A percentile compares a stretch with the other conserved stretches of the same genome.
These are phyloP conservation scores for Hycleus cichorii DNA, from an alignment of 1,140 invertebrate species.

Conservation along the genomic window DNA sequence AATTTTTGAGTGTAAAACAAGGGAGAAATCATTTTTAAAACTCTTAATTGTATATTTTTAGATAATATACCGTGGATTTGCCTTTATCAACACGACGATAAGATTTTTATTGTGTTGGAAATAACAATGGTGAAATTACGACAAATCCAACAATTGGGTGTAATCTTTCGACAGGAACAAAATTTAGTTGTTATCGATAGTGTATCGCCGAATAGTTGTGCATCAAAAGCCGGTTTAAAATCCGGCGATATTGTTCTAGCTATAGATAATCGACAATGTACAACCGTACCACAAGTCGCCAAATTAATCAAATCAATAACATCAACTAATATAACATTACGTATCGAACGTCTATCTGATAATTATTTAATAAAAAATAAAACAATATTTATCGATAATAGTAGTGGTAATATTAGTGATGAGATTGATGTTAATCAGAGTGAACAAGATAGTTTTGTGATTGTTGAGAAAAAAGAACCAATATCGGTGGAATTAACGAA, in stretches of 20 bases:
- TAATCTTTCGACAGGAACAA: constrained; percentile 60
- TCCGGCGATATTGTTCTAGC: constrained; percentile 70
- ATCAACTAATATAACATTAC: constrained; percentile 46
- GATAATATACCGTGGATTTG: constrained; percentile 38
- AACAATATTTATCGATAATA: constrained; percentile 3
- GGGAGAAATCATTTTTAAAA: no score
- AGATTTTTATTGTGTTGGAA: constrained; percentile 53
- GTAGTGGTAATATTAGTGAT: constrained; percentile 5
- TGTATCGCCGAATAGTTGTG: constrained; percentile 66
- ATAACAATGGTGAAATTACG: constrained; percentile 56
- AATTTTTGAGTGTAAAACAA: no score
- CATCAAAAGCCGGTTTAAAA: constrained; percentile 66
- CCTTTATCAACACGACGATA: constrained; percentile 39
- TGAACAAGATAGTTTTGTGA: constrained; percentile 31
- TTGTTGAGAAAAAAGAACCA: constrained; percentile 30
- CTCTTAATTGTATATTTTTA: constrained; percentile 22
- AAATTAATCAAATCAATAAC: constrained; percentile 53
- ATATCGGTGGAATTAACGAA: constrained; percentile 31
- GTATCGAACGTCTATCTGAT: constrained; percentile 50
- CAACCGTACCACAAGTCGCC: constrained; percentile 63
- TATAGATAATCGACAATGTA: constrained; percentile 71
- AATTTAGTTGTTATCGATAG: constrained; percentile 65
- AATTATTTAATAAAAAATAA: constrained; percentile 32
- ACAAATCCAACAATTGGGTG: constrained; percentile 53
- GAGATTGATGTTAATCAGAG: constrained; percentile 21